A percentile compares a stretch with the other conserved stretches of the same genome.
phyloP scores from a whole-genome alignment of 2,888 invertebrate species.

The Himalopsyche tibetana region DNA sequence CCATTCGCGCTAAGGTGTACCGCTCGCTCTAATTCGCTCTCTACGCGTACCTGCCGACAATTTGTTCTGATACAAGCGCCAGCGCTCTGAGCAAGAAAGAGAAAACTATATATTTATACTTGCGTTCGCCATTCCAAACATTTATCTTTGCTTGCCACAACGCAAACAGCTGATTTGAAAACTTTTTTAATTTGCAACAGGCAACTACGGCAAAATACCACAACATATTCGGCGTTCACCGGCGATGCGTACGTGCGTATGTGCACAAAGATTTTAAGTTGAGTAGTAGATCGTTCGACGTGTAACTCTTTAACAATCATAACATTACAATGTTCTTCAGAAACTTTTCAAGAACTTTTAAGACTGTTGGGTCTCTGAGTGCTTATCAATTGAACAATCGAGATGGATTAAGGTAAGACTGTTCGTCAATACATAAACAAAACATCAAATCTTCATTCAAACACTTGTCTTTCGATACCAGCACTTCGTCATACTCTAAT shows the following conservation, averaged over 20 bases:
- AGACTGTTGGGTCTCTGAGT: constrained; percentile 55
- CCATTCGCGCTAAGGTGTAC: constrained; percentile 60
- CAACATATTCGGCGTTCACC: neutral
- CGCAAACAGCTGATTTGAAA: constrained; percentile 63
- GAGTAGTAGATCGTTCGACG: neutral
- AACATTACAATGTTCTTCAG: constrained; percentile 56
- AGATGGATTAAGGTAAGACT: constrained; percentile 62
- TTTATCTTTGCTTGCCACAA: constrained; percentile 56
- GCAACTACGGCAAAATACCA: constrained; percentile 43
- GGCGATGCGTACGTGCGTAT: constrained; percentile 36
- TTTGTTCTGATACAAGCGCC: constrained; percentile 45
- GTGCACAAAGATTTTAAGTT: neutral
- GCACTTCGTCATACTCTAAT: neutral
- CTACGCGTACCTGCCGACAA: constrained; percentile 50
- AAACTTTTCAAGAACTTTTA: constrained; percentile 54
- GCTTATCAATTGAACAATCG: constrained; percentile 56
- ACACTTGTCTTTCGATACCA: neutral
- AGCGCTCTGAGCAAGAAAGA: constrained; percentile 51
- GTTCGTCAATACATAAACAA: neutral
- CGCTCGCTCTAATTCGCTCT: constrained; percentile 54
- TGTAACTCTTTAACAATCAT: neutral
- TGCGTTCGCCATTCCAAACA: constrained; percentile 16
- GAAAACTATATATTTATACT: constrained; percentile 45
- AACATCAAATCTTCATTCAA: neutral
- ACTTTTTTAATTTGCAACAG: constrained; percentile 60